Evolutionary conservation across 2,888 invertebrate species (phyloP).

Genomic region (Caenorhabditis angaria): DNA sequence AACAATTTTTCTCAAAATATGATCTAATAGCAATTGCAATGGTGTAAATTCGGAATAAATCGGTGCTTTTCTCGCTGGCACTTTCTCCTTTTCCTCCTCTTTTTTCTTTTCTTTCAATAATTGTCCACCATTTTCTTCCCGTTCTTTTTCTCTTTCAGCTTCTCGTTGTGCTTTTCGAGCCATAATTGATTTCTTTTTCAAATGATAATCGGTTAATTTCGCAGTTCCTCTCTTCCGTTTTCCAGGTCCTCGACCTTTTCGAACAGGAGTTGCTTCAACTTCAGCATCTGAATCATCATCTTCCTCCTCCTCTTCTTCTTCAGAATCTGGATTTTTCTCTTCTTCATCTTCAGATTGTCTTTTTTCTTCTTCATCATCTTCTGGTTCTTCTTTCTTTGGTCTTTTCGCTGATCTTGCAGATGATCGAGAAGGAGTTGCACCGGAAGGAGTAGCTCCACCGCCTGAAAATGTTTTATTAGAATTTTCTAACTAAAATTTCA

Average conservation of each 20-base stretch:
- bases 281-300: slow-evolving; percentile 11
- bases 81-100: slow-evolving; percentile 15
- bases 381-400: neutral
- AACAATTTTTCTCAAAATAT: slow-evolving; percentile 82
- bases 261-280: neutral
- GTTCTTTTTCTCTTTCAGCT: slow-evolving; percentile 39
- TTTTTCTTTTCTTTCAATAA: slow-evolving; percentile 17
- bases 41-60: slow-evolving; percentile 75
- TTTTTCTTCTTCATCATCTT: neutral
- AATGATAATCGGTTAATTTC: slow-evolving; percentile 38
- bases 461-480: neutral
- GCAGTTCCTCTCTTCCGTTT: slow-evolving; percentile 12
- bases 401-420: slow-evolving; percentile 4
- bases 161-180: slow-evolving; percentile 48
- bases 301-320: slow-evolving; percentile 1
- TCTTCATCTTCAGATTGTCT: neutral
- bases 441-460: neutral
- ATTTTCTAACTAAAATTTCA: neutral
- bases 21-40: slow-evolving; percentile 84
- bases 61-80: slow-evolving; percentile 30
- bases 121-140: slow-evolving; percentile 20
- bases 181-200: slow-evolving; percentile 42
- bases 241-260: slow-evolving; percentile 5
- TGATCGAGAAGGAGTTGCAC: neutral
- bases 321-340: neutral